Evolutionary conservation across 1,140 invertebrate species (phyloP), one percentile per base, ranked within the genome.

Genomic region (Condylostylus longicornis): DNA sequence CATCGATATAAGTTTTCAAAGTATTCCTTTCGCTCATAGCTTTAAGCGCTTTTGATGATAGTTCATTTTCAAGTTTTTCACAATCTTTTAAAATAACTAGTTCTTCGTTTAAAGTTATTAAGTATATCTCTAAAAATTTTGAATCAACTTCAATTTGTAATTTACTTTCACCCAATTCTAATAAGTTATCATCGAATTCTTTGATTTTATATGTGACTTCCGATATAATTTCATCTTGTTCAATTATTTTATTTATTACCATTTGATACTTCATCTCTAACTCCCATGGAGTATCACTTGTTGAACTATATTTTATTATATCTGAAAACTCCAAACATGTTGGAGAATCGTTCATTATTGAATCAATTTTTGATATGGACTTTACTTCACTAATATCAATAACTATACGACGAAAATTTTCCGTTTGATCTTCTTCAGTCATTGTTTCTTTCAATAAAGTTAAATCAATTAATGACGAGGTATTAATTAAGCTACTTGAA

Each of bases 91-190:
- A 53, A 30, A 87, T 72, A 10, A 78, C 68, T 42, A 86, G 64
- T 60, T 88, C 82, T 55, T 83, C 76, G 59, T 83, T 77, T 9
- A 85, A 51, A 12, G 76, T 78, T n/a, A 82, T 67, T 37, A 84
- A 56, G 54, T 72, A 75, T 20, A 75, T 44, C 37, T 75, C 67
- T 28, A 76, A 61, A 37, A 77, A 69, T 46, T 77, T 71, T 35
- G 72, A 68, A 5, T 75, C 64, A 18, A 73, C 61, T 35, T 77
- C 66, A 2, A 80, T 63, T 5, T 72, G 58, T 13, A 78, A 66
- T 37, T 78, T 70, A 30, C 73, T 64, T 29, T 70, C 55, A 40
- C 73, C 63, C 4, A 83, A 53, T 30, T 73, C 53, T 15, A 67
- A 54, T 9, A 87, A 51, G 21, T 72, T 62, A 4, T 70, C 54